phyloP scores from a whole-genome alignment of 2,888 invertebrate genomes.

The Liodrosophila aerea region DNA sequence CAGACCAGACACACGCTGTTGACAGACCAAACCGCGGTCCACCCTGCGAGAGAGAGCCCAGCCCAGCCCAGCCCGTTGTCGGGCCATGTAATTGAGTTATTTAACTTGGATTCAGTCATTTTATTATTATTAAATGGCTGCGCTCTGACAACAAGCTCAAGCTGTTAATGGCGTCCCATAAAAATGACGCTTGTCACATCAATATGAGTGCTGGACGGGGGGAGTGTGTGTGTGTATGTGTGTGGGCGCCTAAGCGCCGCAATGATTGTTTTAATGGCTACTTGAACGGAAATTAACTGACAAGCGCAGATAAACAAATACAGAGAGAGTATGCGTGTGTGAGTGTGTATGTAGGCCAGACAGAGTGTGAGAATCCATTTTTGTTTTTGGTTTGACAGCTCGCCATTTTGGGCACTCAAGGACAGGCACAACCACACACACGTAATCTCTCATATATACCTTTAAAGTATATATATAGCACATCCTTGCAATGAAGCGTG shows the following conservation, averaged over 20 bases:
- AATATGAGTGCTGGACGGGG: constrained; percentile 10
- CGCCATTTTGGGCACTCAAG: constrained; percentile 41
- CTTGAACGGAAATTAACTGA: constrained; percentile 78
- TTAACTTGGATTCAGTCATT: constrained; percentile 60
- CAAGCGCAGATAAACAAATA: constrained; percentile 72
- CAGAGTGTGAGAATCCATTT: constrained; percentile 17
- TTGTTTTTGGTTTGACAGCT: constrained; percentile 43
- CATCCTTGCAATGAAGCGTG: constrained; percentile 31
- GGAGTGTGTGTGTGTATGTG: constrained; percentile 19
- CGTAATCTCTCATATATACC: constrained; percentile 1
- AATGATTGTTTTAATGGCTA: constrained; percentile 77
- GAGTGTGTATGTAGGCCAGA: no score
- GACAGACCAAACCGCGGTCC: not conserved
- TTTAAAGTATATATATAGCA: constrained; percentile 33
- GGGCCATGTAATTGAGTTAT: constrained; percentile 66
- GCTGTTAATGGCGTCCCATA: constrained; percentile 68
- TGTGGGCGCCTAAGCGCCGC: constrained; percentile 56
- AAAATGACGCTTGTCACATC: constrained; percentile 55
- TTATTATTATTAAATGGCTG: constrained; percentile 64
- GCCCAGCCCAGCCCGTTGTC: no score
- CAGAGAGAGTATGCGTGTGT: not conserved
- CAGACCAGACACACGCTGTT: constrained; percentile 5
- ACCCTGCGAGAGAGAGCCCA: no score
- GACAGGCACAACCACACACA: constrained; percentile 10
- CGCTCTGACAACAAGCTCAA: constrained; percentile 42